Percentiles rank a stretch among this genome's conserved stretches.
Evolutionary conservation across 2,113 vertebrate genomes (phyloP).

Genomic region (Alces alces): DNA sequence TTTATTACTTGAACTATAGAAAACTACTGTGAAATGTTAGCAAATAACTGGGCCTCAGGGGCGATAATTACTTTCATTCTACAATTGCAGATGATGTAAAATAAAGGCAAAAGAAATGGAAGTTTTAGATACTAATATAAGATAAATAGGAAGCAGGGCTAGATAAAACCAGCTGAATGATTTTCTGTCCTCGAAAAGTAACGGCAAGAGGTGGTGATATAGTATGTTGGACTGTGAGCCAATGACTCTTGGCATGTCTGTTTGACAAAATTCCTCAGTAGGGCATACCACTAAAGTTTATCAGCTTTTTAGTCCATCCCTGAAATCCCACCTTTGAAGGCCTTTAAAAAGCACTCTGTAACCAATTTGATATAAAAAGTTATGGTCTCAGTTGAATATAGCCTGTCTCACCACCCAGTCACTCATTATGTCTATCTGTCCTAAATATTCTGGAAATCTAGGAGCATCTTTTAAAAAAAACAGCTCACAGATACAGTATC

Average conservation of each 20-base stretch:
- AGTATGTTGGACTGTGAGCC: slow-evolving; percentile 65
- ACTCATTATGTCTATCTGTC: background rate
- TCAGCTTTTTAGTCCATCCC: slow-evolving; percentile 75
- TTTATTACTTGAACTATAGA: slow-evolving; percentile 56
- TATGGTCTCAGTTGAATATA: background rate
- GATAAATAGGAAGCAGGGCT: slow-evolving; percentile 77
- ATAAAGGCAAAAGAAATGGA: slow-evolving; percentile 59
- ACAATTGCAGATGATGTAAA: slow-evolving; percentile 72
- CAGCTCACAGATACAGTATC: slow-evolving; percentile 43
- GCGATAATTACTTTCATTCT: slow-evolving; percentile 69
- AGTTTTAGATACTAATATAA: slow-evolving; percentile 77
- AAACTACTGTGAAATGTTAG: slow-evolving; percentile 76
- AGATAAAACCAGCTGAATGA: slow-evolving; percentile 79
- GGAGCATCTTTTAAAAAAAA: background rate
- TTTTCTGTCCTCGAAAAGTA: slow-evolving; percentile 80
- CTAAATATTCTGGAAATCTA: background rate
- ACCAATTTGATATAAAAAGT: slow-evolving; percentile 60
- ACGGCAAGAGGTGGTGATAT: slow-evolving; percentile 59
- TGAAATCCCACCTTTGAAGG: slow-evolving; percentile 60
- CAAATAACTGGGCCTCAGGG: slow-evolving; percentile 74
- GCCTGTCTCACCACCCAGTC: background rate
- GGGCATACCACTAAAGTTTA: slow-evolving; percentile 56
- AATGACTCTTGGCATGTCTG: slow-evolving; percentile 77
- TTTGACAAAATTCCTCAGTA: slow-evolving; percentile 59
- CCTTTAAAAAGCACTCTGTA: background rate